These are phyloP conservation scores for Ictalurus furcatus DNA, from an alignment of 2,113 vertebrate species.

Conservation along the genomic window DNA sequence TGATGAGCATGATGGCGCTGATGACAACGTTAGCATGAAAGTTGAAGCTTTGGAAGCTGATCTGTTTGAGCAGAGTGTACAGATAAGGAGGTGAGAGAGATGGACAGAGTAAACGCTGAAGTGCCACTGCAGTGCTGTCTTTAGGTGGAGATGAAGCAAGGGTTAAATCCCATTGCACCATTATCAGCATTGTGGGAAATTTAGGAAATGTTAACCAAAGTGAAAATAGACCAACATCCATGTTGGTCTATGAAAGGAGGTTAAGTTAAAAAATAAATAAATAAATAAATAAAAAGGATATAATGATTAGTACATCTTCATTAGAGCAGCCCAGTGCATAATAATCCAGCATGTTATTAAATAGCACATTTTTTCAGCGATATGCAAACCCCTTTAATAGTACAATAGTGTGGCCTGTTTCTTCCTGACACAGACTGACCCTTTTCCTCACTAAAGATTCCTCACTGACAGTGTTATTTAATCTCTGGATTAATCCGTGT, in stretches of 20 bases:
- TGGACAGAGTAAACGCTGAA: background rate
- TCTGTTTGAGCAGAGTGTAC: background rate
- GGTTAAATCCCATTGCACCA: background rate
- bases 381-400: background rate
- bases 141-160: background rate
- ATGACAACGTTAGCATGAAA: background rate
- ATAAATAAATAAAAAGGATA: background rate
- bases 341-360: background rate
- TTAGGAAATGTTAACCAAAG: background rate
- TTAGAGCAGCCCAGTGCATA: background rate
- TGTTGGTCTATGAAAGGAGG: background rate
- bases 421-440: background rate
- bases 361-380: background rate
- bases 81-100: background rate
- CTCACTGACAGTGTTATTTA: constrained; percentile 20
- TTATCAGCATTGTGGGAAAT: background rate
- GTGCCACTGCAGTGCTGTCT: background rate
- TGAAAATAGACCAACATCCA: background rate
- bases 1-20: too few relatives aligned
- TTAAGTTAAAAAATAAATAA: background rate
- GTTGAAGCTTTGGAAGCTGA: background rate
- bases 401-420: background rate
- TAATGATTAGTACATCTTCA: background rate
- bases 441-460: background rate
- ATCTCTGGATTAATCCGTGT: constrained; percentile 7